A percentile compares a stretch with the other conserved stretches of the same genome.
Evolutionary conservation across 2,797 vertebrate genomes (phyloP).

Genomic region (Micrastur ruficollis): DNA sequence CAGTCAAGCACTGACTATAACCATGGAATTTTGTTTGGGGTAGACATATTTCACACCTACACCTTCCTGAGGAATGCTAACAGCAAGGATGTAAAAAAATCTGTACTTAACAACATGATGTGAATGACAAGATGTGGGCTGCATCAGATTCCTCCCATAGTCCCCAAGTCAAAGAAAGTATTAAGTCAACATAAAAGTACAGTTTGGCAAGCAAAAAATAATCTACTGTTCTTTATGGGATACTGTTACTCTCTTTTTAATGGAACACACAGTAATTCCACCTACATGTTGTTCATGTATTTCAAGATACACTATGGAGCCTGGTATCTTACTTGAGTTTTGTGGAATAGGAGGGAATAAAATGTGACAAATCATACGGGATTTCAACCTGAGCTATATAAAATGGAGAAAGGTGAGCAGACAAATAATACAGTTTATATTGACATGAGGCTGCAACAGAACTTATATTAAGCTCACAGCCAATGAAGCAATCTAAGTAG

Average conservation of each 20-base stretch:
- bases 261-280: not conserved
- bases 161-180: constrained; percentile 21
- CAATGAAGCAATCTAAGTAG: not conserved
- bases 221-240: not conserved
- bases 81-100: not conserved
- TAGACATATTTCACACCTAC: constrained; percentile 27
- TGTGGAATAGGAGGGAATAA: not conserved
- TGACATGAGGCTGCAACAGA: not conserved
- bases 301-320: not conserved
- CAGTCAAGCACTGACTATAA: not conserved
- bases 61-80: constrained; percentile 4
- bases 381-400: not conserved
- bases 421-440: not conserved
- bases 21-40: not conserved
- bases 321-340: not conserved
- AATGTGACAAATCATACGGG: not conserved
- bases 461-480: not conserved
- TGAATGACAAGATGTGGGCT: not conserved
- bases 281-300: not conserved
- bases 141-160: constrained; percentile 10
- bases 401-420: not conserved
- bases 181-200: not conserved
- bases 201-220: not conserved
- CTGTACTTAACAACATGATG: not conserved
- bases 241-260: not conserved